Base-by-base conservation (phyloP, 2,888 invertebrate genomes). In the Amphipyra berbera region DNA sequence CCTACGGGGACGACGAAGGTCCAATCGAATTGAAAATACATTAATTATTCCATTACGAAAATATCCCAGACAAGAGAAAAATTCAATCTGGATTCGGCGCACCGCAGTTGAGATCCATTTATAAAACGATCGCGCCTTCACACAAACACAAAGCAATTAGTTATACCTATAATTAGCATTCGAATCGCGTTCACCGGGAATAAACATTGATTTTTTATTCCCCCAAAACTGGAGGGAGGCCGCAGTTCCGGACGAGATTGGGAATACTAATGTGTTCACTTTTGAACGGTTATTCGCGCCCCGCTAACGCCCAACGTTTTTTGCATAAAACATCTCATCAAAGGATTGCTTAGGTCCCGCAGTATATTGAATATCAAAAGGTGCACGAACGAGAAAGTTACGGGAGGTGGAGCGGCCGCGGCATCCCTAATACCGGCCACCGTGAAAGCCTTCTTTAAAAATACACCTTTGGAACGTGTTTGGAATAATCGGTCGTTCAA, bases 281-380 rank as follows among this genome's bases (percentile, higher is more conserved):
- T 93, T 91, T 90, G 92, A 93, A 88, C 93, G 93, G 87, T 93
- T 94, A 93, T 91, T 93, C 91, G 91, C 94, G 90, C 93, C 91
- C 90, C 87, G 90, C 87, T 91, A 91, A 93, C 91, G 89, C 86
- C 88, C 93, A 90, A 93, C 95, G 94, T 95, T 94, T 95, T 95
- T 94, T 94, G 94, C 95, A 95, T 95, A 95, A 95, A 94, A 94
- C 94, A 95, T 95, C 94, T 94, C 95, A 95, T 95, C 95, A 95
- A 94, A 95, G 94, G 95, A 94, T 94, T 94, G 94, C 93, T 92
- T 86, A 90, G 93, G 89, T 86, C 88, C 90, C 91, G 76, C 86
- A 90, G 91, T 95, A 95, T 94, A 95, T 95, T 95, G 93, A 95
- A 95, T 95, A 94, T 94, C 93, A 95, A 95, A 95, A 94, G 93